Evolutionary conservation across 2,888 invertebrate genomes (phyloP).

Genomic region (Marasmarcha lunaedactyla): DNA sequence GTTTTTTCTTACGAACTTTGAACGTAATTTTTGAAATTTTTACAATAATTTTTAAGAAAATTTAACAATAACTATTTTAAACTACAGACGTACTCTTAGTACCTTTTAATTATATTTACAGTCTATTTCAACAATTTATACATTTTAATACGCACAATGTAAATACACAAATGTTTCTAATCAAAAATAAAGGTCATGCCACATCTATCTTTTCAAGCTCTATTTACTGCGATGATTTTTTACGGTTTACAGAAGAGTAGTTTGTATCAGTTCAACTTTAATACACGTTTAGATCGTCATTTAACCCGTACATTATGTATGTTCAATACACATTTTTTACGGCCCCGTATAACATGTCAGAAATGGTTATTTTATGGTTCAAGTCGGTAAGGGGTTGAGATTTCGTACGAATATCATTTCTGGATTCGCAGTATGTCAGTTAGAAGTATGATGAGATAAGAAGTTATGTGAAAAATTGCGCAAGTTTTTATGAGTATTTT

Average conservation of each 20-base stretch:
- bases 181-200: not conserved
- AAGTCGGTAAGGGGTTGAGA: conserved; percentile 36
- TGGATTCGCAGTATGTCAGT: conserved; percentile 51
- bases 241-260: conserved; percentile 61
- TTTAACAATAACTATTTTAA: too few relatives aligned
- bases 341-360: conserved; percentile 59
- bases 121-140: too few relatives aligned
- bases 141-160: too few relatives aligned
- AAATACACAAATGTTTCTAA: too few relatives aligned
- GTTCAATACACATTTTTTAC: conserved; percentile 52
- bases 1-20: too few relatives aligned
- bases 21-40: too few relatives aligned
- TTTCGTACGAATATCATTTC: conserved; percentile 63
- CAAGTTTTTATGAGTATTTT: not conserved
- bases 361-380: conserved; percentile 63
- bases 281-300: conserved; percentile 57
- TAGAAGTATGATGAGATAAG: conserved; percentile 40
- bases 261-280: conserved; percentile 63
- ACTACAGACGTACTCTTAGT: too few relatives aligned
- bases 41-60: too few relatives aligned
- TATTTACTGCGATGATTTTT: conserved; percentile 29
- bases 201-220: conserved; percentile 3
- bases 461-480: conserved; percentile 1
- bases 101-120: too few relatives aligned
- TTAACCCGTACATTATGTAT: conserved; percentile 50